Evolutionary conservation across 2,797 vertebrate genomes (phyloP), one percentile per base, ranked within the genome.

Genomic region (Scarus forsteni): DNA sequence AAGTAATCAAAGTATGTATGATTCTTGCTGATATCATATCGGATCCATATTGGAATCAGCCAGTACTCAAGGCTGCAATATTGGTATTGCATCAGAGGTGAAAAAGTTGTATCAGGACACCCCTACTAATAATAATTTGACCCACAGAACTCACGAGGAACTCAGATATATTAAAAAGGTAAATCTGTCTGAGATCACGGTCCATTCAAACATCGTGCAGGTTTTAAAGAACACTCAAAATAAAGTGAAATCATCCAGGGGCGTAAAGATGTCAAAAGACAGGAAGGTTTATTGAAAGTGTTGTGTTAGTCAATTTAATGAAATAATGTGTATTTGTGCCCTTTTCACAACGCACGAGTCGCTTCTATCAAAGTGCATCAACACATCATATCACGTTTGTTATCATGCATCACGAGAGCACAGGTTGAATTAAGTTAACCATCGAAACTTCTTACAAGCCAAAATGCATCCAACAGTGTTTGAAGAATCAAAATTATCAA

Each of bases 381-480:
- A 69, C 52, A 66, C 52, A 45, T 71, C 53, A 63, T 35, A 35
- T 56, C 49, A 68, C n/a, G 39, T 73, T 65, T 39, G 66, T 39
- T 15, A 49, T 18, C 78, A 79, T 81, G 79, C 75, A 79, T 68
- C 52, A 46, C 49, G 60, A 34, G 7, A 39, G 34, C 1, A 8
- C 16, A 58, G 12, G 70, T 35, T 59, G 3, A 65, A 54, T 45
- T 42, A 9, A 39, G 48, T 70, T 42, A 12, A 18, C 35, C 38
- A 46, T 6, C 18, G 65, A 55, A 70, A 46, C 8, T 38, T 44
- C 11, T 44, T 40, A 48, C 3, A n/a, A 12, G 36, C 19, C 35
- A 60, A 14, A 53, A 59, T 43, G 42, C 36, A 58, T 66, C 39
- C 46, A 45, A 10, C 11, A 51, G 6, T 6, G 42, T 19, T 57